These are phyloP conservation scores for Chiroxiphia lanceolata DNA, from an alignment of 2,797 vertebrate species.

Conservation along the genomic window DNA sequence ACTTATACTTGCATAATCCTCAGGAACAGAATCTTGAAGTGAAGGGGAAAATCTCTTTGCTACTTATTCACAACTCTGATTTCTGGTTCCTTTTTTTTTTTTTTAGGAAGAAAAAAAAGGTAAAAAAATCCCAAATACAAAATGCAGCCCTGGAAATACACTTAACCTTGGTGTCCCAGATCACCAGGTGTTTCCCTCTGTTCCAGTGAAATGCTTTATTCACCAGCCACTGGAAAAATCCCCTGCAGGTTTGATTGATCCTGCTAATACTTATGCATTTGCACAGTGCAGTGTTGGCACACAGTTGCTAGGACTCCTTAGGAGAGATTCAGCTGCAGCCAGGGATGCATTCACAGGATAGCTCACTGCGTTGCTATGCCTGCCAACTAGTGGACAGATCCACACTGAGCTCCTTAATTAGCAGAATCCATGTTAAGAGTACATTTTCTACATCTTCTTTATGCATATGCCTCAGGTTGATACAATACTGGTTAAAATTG, in stretches of 20 bases:
- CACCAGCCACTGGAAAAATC: not conserved
- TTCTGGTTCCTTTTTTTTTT: not conserved
- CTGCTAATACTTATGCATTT: not conserved
- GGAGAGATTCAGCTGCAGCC: not conserved
- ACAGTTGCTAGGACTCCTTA: not conserved
- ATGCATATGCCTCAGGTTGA: not conserved
- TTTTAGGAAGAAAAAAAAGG: not conserved
- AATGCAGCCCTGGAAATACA: not conserved
- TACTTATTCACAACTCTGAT: not conserved
- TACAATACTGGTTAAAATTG: not conserved
- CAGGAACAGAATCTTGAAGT: not conserved
- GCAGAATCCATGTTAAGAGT: not conserved
- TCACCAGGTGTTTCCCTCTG: not conserved
- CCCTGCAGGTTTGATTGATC: not conserved
- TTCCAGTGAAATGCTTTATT: not conserved
- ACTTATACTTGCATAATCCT: not conserved
- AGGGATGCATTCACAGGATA: not conserved
- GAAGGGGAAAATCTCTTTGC: not conserved
- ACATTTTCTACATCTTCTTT: not conserved
- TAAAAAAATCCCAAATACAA: too few relatives aligned
- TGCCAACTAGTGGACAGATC: conserved; percentile 50
- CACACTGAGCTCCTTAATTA: not conserved
- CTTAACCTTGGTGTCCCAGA: not conserved
- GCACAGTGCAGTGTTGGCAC: not conserved
- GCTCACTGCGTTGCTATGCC: not conserved